Percentiles rank a stretch among this genome's conserved stretches.
These are phyloP conservation scores for Pseudorhombus dupliciocellatus DNA, from an alignment of 2,113 vertebrate species.

Conservation along the genomic window DNA sequence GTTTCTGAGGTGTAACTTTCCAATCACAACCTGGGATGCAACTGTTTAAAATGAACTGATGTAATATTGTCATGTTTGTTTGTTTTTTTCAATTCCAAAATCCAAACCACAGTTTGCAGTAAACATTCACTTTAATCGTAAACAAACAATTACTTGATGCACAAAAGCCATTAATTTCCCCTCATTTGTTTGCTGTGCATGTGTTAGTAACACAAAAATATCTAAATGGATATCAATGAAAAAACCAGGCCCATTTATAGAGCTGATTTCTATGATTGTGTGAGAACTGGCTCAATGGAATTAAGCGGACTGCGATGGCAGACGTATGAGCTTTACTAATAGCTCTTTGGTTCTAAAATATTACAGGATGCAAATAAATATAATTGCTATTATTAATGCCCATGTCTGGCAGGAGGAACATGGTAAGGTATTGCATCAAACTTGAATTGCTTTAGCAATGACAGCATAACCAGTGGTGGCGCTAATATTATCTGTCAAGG, in stretches of 20 bases:
- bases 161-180: neutral
- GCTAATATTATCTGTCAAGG: neutral
- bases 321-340: too few species aligned
- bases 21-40: neutral
- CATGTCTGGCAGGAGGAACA: neutral
- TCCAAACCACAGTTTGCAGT: neutral
- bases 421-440: neutral
- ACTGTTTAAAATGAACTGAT: neutral
- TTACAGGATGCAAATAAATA: neutral
- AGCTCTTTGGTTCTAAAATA: neutral
- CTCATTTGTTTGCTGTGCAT: neutral
- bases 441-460: neutral
- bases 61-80: neutral
- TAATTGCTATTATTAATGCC: neutral
- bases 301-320: neutral
- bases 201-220: too few species aligned
- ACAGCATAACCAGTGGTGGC: too few species aligned
- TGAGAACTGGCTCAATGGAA: neutral
- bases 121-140: neutral
- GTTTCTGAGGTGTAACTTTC: neutral
- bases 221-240: too few species aligned
- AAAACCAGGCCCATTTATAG: neutral
- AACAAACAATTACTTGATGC: neutral
- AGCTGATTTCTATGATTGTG: neutral
- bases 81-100: neutral